A percentile compares a stretch with the other conserved stretches of the same genome.
Evolutionary conservation across 2,888 invertebrate genomes (phyloP).

Genomic region (Mayetiola destructor): DNA sequence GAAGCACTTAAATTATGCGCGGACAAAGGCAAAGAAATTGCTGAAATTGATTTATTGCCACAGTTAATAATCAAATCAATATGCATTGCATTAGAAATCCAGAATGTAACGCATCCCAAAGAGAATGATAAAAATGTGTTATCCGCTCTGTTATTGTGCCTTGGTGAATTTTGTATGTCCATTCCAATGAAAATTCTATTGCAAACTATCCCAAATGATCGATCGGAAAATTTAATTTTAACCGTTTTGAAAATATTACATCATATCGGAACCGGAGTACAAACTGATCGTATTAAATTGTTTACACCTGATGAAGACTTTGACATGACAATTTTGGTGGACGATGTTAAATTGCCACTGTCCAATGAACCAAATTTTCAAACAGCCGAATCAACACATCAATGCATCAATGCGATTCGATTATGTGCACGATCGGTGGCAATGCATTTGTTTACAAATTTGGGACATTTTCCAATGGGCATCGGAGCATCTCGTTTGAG

Average conservation of each 20-base stretch:
- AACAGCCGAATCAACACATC: constrained; percentile 34
- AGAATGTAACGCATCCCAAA: constrained; percentile 30
- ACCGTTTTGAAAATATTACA: constrained; percentile 55
- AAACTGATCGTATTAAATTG: constrained; percentile 28
- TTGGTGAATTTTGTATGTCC: constrained; percentile 89
- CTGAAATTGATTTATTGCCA: constrained; percentile 30
- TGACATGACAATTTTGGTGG: constrained; percentile 31
- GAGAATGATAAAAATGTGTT: constrained; percentile 33
- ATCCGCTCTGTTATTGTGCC: constrained; percentile 63
- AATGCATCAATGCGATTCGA: constrained; percentile 42
- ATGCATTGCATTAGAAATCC: constrained; percentile 33
- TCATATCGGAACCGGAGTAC: constrained; percentile 30
- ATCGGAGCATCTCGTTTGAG: constrained; percentile 77
- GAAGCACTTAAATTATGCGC: constrained; percentile 32
- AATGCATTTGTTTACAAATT: constrained; percentile 77
- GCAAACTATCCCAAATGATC: constrained; percentile 33
- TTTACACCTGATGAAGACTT: constrained; percentile 34
- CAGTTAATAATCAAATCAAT: constrained; percentile 31
- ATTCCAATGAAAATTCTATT: constrained; percentile 54
- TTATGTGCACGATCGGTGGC: constrained; percentile 44
- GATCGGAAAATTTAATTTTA: constrained; percentile 40
- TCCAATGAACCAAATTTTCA: constrained; percentile 28
- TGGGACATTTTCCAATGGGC: constrained; percentile 90
- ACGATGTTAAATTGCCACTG: constrained; percentile 26
- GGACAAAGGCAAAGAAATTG: constrained; percentile 29